A percentile compares a stretch with the other conserved stretches of the same genome.
phyloP scores from a whole-genome alignment of 2,113 vertebrate genomes.

The Mobula birostris region DNA sequence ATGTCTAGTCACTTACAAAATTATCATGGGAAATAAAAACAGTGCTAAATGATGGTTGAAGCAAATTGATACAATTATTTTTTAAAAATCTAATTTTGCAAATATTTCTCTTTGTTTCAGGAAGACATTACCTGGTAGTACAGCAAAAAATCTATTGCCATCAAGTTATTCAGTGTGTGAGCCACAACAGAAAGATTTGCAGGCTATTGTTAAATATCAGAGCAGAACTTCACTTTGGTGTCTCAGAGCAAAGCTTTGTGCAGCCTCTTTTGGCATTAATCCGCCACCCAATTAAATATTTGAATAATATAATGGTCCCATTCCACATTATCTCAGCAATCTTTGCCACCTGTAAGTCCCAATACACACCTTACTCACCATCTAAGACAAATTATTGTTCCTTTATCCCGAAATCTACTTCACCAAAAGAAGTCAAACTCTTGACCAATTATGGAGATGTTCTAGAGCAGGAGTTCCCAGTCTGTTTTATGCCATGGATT shows the following conservation, averaged over 20 bases:
- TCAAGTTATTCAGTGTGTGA: not conserved
- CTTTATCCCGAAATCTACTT: not conserved
- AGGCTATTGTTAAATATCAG: too few relatives aligned
- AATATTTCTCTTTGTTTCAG: not conserved
- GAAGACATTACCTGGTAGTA: not conserved
- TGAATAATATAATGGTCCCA: not conserved
- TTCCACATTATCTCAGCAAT: not conserved
- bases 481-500: too few relatives aligned
- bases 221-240: not conserved
- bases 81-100: constrained; percentile 4
- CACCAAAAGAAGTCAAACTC: not conserved
- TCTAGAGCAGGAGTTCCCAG: not conserved
- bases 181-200: too few relatives aligned
- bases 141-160: not conserved
- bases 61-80: not conserved
- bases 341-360: not conserved
- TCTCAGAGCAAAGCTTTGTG: not conserved
- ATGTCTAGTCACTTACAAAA: not conserved
- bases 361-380: not conserved
- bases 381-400: not conserved
- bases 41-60: not conserved
- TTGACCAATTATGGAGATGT: not conserved
- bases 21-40: too few relatives aligned
- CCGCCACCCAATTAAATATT: not conserved
- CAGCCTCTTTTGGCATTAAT: not conserved